Percentiles rank a stretch among this genome's conserved stretches.
phyloP scores from a whole-genome alignment of 1,140 invertebrate species.

The Lepidurus packardi region DNA sequence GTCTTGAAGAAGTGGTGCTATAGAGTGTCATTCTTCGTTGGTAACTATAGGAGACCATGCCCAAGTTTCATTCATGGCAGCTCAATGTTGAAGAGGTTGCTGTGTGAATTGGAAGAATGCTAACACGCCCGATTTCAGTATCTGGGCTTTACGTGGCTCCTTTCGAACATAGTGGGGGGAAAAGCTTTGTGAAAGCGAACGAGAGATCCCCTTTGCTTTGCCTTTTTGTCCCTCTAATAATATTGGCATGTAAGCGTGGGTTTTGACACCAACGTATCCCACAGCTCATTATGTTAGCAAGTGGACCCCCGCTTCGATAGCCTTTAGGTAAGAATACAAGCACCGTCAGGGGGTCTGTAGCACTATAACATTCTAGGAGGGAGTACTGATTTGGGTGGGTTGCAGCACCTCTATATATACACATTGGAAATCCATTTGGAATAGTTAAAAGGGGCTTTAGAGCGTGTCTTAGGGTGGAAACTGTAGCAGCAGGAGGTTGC shows the following conservation, averaged over 20 bases:
- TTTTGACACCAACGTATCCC: slow-evolving; percentile 19
- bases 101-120: slow-evolving; percentile 8
- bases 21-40: background rate
- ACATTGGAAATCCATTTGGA: background rate
- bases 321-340: slow-evolving; percentile 12
- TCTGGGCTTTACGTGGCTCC: slow-evolving; percentile 1
- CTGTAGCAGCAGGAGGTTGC: slow-evolving; percentile 11
- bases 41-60: background rate
- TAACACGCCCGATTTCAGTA: slow-evolving; percentile 15
- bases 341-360: background rate
- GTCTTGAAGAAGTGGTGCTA: background rate
- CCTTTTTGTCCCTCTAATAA: slow-evolving; percentile 19
- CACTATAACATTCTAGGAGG: background rate
- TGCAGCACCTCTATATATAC: slow-evolving; percentile 15
- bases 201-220: slow-evolving; percentile 8
- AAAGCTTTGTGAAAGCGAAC: slow-evolving; percentile 2
- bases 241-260: slow-evolving; percentile 21
- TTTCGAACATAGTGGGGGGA: background rate
- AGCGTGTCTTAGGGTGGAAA: slow-evolving; percentile 21
- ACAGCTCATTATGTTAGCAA: slow-evolving; percentile 10
- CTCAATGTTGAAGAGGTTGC: background rate
- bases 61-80: background rate
- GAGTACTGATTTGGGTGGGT: background rate
- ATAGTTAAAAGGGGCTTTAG: background rate
- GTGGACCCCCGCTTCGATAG: slow-evolving; percentile 20